A percentile compares a stretch with the other conserved stretches of the same genome.
Evolutionary conservation across 1,140 invertebrate species (phyloP).

Genomic region (Calliopsis andreniformis): DNA sequence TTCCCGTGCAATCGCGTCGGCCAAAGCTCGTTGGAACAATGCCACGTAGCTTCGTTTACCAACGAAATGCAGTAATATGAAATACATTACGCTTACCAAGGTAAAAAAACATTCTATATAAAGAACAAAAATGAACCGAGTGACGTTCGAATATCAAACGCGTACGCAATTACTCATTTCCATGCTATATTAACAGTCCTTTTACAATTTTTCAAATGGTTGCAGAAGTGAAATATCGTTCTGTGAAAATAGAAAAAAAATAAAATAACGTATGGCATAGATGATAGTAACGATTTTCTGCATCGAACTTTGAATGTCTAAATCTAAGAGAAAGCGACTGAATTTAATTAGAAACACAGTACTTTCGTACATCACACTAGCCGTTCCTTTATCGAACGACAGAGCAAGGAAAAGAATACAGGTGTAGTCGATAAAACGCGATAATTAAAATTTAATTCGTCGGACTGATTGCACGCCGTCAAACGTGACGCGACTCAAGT

Average conservation of each 20-base stretch:
- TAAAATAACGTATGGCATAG: too few relatives aligned
- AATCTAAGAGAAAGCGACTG: too few relatives aligned
- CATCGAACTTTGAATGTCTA: too few relatives aligned
- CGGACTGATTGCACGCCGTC: constrained; percentile 42
- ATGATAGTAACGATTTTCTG: too few relatives aligned
- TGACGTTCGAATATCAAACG: background rate
- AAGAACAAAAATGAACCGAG: background rate
- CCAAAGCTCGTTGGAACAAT: constrained; percentile 74
- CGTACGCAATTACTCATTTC: background rate
- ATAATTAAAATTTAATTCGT: constrained; percentile 72
- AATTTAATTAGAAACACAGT: background rate
- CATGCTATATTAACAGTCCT: background rate
- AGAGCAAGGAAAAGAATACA: constrained; percentile 12
- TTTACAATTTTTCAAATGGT: background rate
- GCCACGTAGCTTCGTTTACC: constrained; percentile 67
- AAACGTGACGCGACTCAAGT: constrained; percentile 30
- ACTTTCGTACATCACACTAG: background rate
- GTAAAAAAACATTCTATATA: constrained; percentile 61
- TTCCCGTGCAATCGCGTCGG: constrained; percentile 64
- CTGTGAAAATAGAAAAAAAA: background rate
- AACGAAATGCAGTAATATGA: constrained; percentile 70
- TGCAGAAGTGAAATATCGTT: background rate
- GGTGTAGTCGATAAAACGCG: constrained; percentile 59
- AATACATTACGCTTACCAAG: constrained; percentile 67
- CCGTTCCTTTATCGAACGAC: background rate